phyloP scores from a whole-genome alignment of 2,888 invertebrate genomes.

The Tenthredo scrophulariae region DNA sequence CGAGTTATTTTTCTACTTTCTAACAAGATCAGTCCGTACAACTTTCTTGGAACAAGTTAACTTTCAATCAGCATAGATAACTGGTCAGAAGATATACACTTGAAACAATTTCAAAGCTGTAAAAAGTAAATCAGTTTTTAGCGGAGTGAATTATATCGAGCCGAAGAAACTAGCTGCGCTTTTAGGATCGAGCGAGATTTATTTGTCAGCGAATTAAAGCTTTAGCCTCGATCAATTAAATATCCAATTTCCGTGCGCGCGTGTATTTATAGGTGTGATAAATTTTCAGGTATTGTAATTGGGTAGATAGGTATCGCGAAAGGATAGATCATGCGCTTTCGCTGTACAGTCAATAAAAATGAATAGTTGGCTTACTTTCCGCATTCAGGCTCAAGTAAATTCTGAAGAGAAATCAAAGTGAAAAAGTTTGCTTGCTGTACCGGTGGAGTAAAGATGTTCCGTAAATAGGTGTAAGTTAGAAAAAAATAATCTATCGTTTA shows the following conservation, averaged over 20 bases:
- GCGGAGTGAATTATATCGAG: background rate
- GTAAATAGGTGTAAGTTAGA: conserved; percentile 13
- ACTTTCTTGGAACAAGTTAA: conserved; percentile 46
- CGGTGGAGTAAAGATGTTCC: background rate
- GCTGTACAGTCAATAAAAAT: conserved; percentile 10
- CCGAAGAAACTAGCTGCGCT: background rate
- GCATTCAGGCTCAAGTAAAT: conserved; percentile 1
- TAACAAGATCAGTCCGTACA: conserved; percentile 23
- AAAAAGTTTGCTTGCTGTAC: conserved; percentile 20
- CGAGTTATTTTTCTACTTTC: conserved; percentile 39
- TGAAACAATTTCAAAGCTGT: background rate
- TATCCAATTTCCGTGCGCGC: background rate
- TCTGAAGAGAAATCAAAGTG: conserved; percentile 33
- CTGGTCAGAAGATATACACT: background rate
- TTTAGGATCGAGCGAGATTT: background rate
- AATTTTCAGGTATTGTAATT: background rate
- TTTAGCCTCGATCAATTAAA: background rate
- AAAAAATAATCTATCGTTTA: conserved; percentile 28
- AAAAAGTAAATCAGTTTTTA: conserved; percentile 30
- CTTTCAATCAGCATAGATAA: conserved; percentile 37
- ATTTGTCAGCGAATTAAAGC: background rate
- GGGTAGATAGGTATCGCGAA: background rate
- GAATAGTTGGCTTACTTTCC: conserved; percentile 38
- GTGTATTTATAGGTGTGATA: background rate
- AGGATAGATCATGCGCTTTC: conserved; percentile 19